Evolutionary conservation across 53 echinoderm and acorn worm genomes (phyloP), one percentile per base, ranked within the genome.

Genomic region (Holothuria leucospilota): DNA sequence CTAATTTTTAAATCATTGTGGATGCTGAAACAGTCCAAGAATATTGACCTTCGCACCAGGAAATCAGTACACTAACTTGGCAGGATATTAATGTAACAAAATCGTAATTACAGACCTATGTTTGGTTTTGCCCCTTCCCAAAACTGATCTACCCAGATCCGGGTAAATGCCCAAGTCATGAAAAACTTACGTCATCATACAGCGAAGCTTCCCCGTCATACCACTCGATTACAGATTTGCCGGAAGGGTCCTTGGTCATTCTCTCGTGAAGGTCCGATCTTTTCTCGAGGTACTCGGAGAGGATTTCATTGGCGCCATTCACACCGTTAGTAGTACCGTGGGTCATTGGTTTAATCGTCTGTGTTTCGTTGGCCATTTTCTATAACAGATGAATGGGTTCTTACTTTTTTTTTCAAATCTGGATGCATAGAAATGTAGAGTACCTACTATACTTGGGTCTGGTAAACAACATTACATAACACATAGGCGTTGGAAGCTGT

Each of bases 201-300:
- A 83, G 66, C 23, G 65, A 26, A 8, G 84, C 84, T 83, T 83
- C 84, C 13, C 65, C 65, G 68, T 83, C 30, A 46, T 83, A 83
- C 84, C 84, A 83, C 27, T 83, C 84, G 9, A 83, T 83, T 5
- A 65, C 84, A 23, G 84, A 83, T 83, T 83, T 83, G 2, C 84
- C 84, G 40, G 65, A 66, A 13, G 65, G 34, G 28, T 83, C 84
- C 46, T 65, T 83, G 21, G 65, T 38, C 84, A 83, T 83, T 49
- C 84, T 64, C 2, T 83, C 67, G 51, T 83, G 84, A 24, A 83
- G 84, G 13, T 83, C 84, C 28, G 68, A 64, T 15, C 84, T 20
- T 39, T 83, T 83, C 41, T 63, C 51, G 39, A 83, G 67, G 67
- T 83, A 83, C 40, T 83, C 67, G 20, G 23, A 20, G 68, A 83